Percentiles rank a stretch among this genome's conserved stretches.
These are phyloP conservation scores for Meloidogyne chitwoodi DNA, from an alignment of 1,140 invertebrate species.

Conservation along the genomic window DNA sequence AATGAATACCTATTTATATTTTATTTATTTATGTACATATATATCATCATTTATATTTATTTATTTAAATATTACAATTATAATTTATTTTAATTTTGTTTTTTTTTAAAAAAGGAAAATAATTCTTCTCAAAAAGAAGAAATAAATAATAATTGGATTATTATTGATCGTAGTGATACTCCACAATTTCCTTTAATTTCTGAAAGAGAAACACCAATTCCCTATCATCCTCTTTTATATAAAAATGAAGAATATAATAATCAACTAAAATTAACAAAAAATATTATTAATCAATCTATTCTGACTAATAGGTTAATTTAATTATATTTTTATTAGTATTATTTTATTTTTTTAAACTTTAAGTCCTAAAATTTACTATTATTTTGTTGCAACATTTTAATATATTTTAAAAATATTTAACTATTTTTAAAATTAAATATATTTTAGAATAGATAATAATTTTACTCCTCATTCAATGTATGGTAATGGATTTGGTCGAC, in stretches of 20 bases:
- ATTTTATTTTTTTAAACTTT: no score
- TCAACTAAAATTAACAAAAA: neutral
- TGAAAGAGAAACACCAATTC: slow-evolving; percentile 63
- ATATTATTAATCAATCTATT: neutral
- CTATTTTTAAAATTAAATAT: no score
- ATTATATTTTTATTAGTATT: slow-evolving; percentile 1
- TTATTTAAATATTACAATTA: neutral
- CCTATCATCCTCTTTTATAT: slow-evolving; percentile 57
- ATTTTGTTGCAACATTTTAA: no score
- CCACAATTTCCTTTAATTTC: slow-evolving; percentile 26
- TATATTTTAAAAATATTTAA: no score
- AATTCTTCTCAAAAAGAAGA: neutral
- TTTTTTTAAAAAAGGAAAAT: neutral
- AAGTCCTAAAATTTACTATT: no score
- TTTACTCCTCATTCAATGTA: slow-evolving; percentile 19
- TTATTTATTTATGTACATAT: no score
- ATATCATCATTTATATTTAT: no score
- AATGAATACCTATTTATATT: no score
- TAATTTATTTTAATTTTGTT: neutral
- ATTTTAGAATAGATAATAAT: neutral
- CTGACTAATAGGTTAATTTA: neutral
- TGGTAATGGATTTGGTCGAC: slow-evolving; percentile 3
- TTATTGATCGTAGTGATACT: slow-evolving; percentile 21
- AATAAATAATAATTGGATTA: neutral
- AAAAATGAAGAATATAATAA: slow-evolving; percentile 11